phyloP scores from a whole-genome alignment of 2,888 invertebrate species.

The Parochlus steinenii region DNA sequence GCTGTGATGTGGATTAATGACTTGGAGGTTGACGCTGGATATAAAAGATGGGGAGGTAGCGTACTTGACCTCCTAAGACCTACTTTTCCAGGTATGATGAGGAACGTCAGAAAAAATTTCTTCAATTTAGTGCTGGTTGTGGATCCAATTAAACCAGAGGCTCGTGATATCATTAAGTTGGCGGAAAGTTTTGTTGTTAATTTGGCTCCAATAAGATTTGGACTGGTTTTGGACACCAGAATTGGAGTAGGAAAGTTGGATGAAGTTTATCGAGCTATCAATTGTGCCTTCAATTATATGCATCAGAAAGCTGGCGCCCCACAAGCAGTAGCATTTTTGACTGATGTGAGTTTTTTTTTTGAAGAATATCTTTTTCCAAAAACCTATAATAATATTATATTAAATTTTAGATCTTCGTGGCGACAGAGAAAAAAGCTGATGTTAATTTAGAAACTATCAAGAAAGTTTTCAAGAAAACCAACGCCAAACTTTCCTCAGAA shows the following conservation, averaged over 20 bases:
- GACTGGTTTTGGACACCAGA: conserved; percentile 56
- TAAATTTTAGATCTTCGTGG: conserved; percentile 34
- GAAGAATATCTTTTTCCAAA: neutral
- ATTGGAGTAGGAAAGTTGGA: conserved; percentile 41
- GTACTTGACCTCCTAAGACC: conserved; percentile 83
- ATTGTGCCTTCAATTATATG: conserved; percentile 83
- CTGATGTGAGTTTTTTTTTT: conserved; percentile 42
- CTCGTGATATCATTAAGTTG: conserved; percentile 61
- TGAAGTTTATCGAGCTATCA: conserved; percentile 61
- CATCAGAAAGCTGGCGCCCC: conserved; percentile 56
- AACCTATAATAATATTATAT: neutral
- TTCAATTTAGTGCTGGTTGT: conserved; percentile 75
- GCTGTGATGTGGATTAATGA: conserved; percentile 92
- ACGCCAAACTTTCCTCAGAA: conserved; percentile 34
- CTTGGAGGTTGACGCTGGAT: conserved; percentile 77
- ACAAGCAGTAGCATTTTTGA: conserved; percentile 69
- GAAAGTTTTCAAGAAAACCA: conserved; percentile 41
- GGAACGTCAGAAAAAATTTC: conserved; percentile 72
- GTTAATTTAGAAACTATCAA: conserved; percentile 53
- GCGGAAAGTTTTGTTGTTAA: conserved; percentile 85
- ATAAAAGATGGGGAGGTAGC: conserved; percentile 75
- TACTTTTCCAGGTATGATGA: conserved; percentile 95
- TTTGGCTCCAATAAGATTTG: conserved; percentile 77
- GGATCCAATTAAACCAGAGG: conserved; percentile 56
- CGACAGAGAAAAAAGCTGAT: conserved; percentile 31